Base-by-base conservation (phyloP, 2,113 vertebrate species). In the Channa maculata region DNA sequence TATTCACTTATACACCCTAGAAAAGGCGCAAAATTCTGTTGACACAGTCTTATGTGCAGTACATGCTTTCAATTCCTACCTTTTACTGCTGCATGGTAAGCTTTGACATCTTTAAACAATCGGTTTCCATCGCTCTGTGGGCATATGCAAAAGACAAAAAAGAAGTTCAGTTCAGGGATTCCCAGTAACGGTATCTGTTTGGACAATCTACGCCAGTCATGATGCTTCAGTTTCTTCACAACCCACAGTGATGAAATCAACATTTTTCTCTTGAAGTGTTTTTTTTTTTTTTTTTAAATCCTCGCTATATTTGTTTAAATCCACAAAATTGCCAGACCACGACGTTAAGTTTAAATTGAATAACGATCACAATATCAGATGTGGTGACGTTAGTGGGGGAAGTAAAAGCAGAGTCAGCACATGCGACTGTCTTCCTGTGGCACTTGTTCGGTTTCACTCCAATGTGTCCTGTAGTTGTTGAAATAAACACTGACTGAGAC, bases 21-120 rank as follows among this genome's bases (percentile, higher is more conserved):
- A 13, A 2, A 58, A 8, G 34, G 6, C 36, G 34, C 9, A 2
- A 36, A 0, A 0, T 12, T 33, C 14, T 46, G 15, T 13, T 7
- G 12, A 4, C 43, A 4, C 9, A 2, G 13, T 0, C 43, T 34
- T 1, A 11, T 5, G 8, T 6, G 12, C 5, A 37, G 37, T 5
- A 3, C 3, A 36, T 15, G 43, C 8, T 46, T 46, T 34, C 0
- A 37, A 51, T 54, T 74, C 70, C 33, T 86, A 98, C 97, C 96
- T 97, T 95, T 97, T 45, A 98, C 96, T 0, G 97, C 95, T 12
- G 79, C 83, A 2, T 95, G 86, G 91, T 97, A 96, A 36, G 94
- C 93, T 86, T 94, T 97, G 34, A 98, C 94, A 39, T 99, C 97
- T 88, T 98, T 99, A 87, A 93, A 94, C 75, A 99, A 93, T 79